Evolutionary conservation across 2,888 invertebrate species (phyloP).

Genomic region (Stenotaenia linearis): DNA sequence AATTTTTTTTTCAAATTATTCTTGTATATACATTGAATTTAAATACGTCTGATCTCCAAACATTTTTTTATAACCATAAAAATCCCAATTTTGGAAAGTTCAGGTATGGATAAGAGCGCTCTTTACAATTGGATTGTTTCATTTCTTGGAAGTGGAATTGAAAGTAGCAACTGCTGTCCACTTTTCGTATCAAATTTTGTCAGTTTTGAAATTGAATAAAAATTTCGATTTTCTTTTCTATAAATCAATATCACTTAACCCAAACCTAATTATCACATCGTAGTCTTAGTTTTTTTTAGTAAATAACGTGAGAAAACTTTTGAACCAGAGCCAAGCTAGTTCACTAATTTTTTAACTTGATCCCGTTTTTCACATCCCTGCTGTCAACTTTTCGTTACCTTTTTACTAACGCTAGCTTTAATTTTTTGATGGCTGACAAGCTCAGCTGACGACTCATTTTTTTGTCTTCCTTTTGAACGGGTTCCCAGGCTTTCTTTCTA

Average conservation of each 20-base stretch:
- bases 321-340: no score
- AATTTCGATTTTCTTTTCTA: neutral
- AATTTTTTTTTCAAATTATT: neutral
- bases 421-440: no score
- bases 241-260: neutral
- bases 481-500: neutral
- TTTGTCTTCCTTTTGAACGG: neutral
- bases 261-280: neutral
- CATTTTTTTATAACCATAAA: neutral
- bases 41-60: neutral
- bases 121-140: neutral
- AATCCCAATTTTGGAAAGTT: neutral
- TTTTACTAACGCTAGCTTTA: no score
- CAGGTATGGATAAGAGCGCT: neutral
- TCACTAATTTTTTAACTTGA: no score
- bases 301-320: no score
- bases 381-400: no score
- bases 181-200: neutral
- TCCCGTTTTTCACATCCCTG: neutral
- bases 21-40: neutral
- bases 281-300: no score
- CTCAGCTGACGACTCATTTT: neutral
- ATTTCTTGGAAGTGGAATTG: neutral
- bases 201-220: neutral
- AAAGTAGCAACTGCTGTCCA: neutral